These are phyloP conservation scores for Drosophila ustulata DNA, from an alignment of 2,888 invertebrate genomes.

Conservation along the genomic window DNA sequence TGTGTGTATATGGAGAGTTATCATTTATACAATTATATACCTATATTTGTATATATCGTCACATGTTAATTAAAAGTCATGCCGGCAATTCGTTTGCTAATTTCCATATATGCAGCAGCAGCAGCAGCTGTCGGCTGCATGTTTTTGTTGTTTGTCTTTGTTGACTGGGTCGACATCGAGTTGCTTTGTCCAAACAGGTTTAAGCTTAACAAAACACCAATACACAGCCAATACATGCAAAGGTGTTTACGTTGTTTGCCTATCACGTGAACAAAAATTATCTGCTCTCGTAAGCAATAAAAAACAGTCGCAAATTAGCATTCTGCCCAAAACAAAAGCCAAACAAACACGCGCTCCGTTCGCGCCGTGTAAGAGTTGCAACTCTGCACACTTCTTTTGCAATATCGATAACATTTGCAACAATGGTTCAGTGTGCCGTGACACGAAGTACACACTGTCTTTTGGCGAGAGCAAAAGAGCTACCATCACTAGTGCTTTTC, in stretches of 20 bases:
- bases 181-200: constrained; percentile 75
- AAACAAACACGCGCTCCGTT: constrained; percentile 33
- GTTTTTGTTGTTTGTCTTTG: constrained; percentile 41
- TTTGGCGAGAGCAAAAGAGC: background rate
- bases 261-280: constrained; percentile 69
- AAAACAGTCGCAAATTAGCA: constrained; percentile 47
- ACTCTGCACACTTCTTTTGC: constrained; percentile 28
- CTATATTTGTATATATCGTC: constrained; percentile 32
- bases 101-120: constrained; percentile 55
- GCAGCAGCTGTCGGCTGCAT: constrained; percentile 30
- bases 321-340: constrained; percentile 36
- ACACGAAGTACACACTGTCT: constrained; percentile 1
- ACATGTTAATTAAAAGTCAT: constrained; percentile 71
- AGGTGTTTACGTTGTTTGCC: constrained; percentile 56
- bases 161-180: constrained; percentile 53
- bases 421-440: constrained; percentile 6
- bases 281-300: constrained; percentile 45
- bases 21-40: constrained; percentile 29
- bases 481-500: constrained; percentile 32
- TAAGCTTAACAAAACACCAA: constrained; percentile 54
- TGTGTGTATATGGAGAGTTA: constrained; percentile 24
- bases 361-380: constrained; percentile 22
- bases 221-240: constrained; percentile 43
- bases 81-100: constrained; percentile 61
- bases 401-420: constrained; percentile 41